Percentiles rank a stretch among this genome's conserved stretches.
Conservation (phyloP, 2,797 vertebrate genomes). For the Huso huso region DNA sequence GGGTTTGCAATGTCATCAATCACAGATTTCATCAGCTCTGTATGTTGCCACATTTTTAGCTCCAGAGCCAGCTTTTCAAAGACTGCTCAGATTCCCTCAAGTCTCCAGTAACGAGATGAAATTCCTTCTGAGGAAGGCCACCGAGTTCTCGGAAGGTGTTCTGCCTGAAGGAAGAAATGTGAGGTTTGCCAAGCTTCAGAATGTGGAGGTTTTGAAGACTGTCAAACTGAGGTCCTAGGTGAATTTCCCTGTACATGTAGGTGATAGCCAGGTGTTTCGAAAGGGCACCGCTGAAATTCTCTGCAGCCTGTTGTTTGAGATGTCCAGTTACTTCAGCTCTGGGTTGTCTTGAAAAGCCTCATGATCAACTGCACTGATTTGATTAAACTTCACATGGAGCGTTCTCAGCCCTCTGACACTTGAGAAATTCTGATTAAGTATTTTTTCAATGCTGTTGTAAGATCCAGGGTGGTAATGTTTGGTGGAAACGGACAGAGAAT, state of each 20-base stretch:
- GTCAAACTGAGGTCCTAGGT: conserved; percentile 7
- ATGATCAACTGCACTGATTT: conserved; percentile 6
- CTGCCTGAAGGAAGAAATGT: conserved; percentile 1
- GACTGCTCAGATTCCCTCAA: conserved; percentile 7
- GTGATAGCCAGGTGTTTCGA: conserved; percentile 13
- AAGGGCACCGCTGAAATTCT: conserved; percentile 15
- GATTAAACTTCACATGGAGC: conserved; percentile 13
- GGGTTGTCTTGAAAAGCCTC: conserved; percentile 11
- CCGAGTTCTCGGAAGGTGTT: background rate
- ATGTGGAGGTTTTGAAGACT: conserved; percentile 8
- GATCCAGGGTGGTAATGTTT: conserved; percentile 10
- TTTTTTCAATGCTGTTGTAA: conserved; percentile 14
- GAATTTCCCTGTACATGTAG: conserved; percentile 1
- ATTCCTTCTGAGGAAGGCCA: conserved; percentile 7
- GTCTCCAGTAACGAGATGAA: conserved; percentile 12
- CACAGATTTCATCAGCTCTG: conserved; percentile 4
- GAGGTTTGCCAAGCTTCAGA: conserved; percentile 12
- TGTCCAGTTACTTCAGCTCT: conserved; percentile 12
- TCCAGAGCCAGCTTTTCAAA: conserved; percentile 13
- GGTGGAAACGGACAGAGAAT: background rate
- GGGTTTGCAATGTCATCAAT: conserved; percentile 1
- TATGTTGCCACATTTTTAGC: conserved; percentile 11
- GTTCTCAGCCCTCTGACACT: conserved; percentile 7
- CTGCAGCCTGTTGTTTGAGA: conserved; percentile 12
- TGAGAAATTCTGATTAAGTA: conserved; percentile 11